Base-by-base conservation (phyloP, 2,113 vertebrate genomes). In the Australoheros scitulus region DNA sequence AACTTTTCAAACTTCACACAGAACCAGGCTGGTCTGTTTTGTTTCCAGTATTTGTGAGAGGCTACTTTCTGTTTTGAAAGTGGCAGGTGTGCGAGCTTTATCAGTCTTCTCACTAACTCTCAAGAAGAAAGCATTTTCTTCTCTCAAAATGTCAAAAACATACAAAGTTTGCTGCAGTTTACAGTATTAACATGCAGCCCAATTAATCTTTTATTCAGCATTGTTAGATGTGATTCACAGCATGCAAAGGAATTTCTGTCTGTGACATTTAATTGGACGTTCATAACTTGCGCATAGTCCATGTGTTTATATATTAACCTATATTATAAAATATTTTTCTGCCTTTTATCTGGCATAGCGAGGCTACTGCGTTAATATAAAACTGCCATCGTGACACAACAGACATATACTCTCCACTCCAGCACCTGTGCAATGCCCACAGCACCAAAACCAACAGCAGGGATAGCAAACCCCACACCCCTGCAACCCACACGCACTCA, bases 351-450 rank as follows among this genome's bases (percentile, higher is more conserved):
- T 52, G 68, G 3, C 32, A 29, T 1, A 72, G 47, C 43, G 26
- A 72, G 11, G 1, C 20, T 72, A 41, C 50, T 79, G 4, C 43
- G 34, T 41, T 41, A 18, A 43, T 15, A 52, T 14, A n/a, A 18
- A 58, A 4, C 10, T 81, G 52, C 15, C 29, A 75, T 58, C 24
- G 36, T 15, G 58, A 59, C 34, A 63, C 11, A 38, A 47, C 64
- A 78, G 72, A 65, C 17, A 34, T 20, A 36, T 18, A 52, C 41
- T 70, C 41, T 0, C 65, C 9, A 47, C 38, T 47, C 11, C 47
- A 34, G 58, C 82, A 87, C 77, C 80, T 89, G 83, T 1, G 80
- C 29, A 58, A 22, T 36, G 47, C 7, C 32, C 76, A 80, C 50
- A 65, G 61, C 20, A 18, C 34, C 22, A 68, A 63, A 38, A 32